Evolutionary conservation across 2,797 vertebrate species (phyloP).

Genomic region (Ctenochaetus hawaiiensis): DNA sequence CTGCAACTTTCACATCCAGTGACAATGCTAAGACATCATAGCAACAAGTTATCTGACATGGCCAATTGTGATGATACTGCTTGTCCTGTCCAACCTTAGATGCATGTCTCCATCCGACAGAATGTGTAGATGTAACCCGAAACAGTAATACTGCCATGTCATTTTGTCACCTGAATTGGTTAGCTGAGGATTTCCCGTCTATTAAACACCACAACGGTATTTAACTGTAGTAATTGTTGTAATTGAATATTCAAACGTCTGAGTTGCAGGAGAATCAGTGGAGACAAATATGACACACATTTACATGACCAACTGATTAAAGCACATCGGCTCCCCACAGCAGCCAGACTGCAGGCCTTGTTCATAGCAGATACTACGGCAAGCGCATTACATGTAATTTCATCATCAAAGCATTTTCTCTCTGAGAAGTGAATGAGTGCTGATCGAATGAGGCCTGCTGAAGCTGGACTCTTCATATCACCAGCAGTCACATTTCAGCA

Average conservation of each 20-base stretch:
- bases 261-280: constrained; percentile 52
- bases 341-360: constrained; percentile 41
- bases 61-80: not conserved
- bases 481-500: constrained; percentile 41
- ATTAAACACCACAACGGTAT: constrained; percentile 31
- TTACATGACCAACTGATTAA: constrained; percentile 65
- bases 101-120: too few relatives aligned
- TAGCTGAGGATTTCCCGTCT: not conserved
- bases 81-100: not conserved
- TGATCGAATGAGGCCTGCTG: constrained; percentile 46
- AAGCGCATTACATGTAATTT: constrained; percentile 79
- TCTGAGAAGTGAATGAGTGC: constrained; percentile 52
- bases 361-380: constrained; percentile 59
- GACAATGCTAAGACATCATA: not conserved
- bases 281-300: constrained; percentile 46
- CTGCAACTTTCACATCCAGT: not conserved
- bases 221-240: constrained; percentile 26
- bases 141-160: not conserved
- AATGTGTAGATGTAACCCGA: not conserved
- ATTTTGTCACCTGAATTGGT: constrained; percentile 5
- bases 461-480: constrained; percentile 55
- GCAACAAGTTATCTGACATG: not conserved
- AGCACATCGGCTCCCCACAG: constrained; percentile 39
- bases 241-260: constrained; percentile 53
- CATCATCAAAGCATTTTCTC: constrained; percentile 78